Evolutionary conservation across 2,113 vertebrate species (phyloP).

Genomic region (Plotosus lineatus): DNA sequence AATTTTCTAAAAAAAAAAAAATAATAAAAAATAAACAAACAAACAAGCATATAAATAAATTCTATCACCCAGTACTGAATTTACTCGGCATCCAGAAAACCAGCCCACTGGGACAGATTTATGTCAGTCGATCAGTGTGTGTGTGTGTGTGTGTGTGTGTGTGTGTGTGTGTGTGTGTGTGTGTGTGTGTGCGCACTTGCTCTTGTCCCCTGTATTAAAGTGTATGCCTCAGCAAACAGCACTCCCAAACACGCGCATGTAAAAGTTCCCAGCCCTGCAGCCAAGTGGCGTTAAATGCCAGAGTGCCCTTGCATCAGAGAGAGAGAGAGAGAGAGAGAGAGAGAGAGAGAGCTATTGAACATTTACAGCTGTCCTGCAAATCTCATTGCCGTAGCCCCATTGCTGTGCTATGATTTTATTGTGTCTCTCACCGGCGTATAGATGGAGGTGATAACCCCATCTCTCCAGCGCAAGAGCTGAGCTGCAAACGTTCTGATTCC

Average conservation of each 20-base stretch:
- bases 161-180: too few species aligned
- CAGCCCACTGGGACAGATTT: conserved; percentile 1
- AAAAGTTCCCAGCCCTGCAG: conserved; percentile 38
- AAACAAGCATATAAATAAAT: too few species aligned
- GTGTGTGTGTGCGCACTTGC: neutral
- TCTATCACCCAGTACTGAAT: neutral
- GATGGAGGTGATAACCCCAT: conserved; percentile 66
- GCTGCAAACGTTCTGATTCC: conserved; percentile 55
- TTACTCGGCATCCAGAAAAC: conserved; percentile 19
- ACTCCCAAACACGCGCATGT: conserved; percentile 37
- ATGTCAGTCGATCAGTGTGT: neutral
- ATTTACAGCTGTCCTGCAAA: conserved; percentile 69
- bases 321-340: neutral
- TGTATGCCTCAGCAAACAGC: conserved; percentile 32
- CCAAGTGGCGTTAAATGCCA: conserved; percentile 57
- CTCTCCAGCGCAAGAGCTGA: conserved; percentile 59
- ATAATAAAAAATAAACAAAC: too few species aligned
- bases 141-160: neutral
- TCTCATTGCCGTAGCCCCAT: conserved; percentile 60
- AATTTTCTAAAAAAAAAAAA: too few species aligned
- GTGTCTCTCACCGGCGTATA: conserved; percentile 62
- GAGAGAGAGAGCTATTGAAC: conserved; percentile 59
- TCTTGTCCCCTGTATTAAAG: conserved; percentile 17
- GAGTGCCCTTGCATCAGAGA: conserved; percentile 54
- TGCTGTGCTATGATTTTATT: conserved; percentile 69